A percentile compares a stretch with the other conserved stretches of the same genome.
Conservation (phyloP, 2,113 vertebrate genomes). For the Macquaria ambigua region DNA sequence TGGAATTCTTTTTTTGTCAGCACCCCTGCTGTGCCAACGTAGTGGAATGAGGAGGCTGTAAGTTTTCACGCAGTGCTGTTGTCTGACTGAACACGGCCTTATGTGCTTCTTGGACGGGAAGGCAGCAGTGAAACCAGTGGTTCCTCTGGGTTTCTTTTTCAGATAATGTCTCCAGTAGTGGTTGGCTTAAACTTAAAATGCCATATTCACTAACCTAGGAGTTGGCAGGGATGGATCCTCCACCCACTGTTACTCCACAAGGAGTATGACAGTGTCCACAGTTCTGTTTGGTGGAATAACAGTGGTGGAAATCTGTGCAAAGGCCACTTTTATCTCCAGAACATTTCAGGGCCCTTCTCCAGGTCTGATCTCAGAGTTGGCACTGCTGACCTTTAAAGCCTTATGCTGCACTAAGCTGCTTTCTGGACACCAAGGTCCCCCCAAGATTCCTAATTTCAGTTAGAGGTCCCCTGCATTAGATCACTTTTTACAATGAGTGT, state of each 20-base stretch:
- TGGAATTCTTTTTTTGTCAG: too few relatives aligned
- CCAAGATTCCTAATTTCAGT: neutral
- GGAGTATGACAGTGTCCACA: neutral
- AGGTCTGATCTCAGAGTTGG: slow-evolving; percentile 5
- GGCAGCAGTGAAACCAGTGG: neutral
- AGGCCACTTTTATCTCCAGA: neutral
- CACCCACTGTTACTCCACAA: slow-evolving; percentile 8
- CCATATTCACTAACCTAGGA: neutral
- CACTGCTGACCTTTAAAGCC: neutral
- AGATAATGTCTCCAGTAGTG: neutral
- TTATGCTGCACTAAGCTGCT: neutral
- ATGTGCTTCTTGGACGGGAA: neutral
- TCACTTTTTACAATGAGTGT: neutral
- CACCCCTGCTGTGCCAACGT: too few relatives aligned
- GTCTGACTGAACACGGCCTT: neutral
- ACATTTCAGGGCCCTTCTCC: neutral
- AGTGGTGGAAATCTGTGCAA: neutral
- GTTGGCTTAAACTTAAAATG: neutral
- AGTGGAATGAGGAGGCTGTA: neutral
- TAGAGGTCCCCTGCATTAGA: neutral
- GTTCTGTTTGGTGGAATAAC: slow-evolving; percentile 10
- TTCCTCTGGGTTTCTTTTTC: neutral
- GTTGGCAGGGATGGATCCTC: neutral
- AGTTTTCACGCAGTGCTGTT: neutral
- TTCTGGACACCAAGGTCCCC: neutral